phyloP scores from a whole-genome alignment of 2,113 vertebrate species.

The Mesocricetus auratus region DNA sequence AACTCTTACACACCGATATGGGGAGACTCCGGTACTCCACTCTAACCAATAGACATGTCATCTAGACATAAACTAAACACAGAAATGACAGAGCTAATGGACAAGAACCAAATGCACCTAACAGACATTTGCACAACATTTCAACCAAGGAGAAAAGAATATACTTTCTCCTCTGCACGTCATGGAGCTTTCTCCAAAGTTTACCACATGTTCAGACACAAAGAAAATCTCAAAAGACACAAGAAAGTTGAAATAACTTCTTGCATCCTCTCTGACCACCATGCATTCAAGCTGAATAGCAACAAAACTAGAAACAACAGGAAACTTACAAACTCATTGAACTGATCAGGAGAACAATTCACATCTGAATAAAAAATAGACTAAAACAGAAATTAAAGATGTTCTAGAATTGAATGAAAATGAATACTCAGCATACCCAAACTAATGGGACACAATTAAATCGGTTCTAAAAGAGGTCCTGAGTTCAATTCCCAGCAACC shows the following conservation, averaged over 20 bases:
- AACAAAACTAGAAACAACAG: neutral
- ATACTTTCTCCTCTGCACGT: neutral
- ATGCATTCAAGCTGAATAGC: neutral
- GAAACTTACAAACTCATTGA: neutral
- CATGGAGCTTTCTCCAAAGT: neutral
- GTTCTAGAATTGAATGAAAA: neutral
- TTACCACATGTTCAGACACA: neutral
- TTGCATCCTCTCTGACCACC: neutral
- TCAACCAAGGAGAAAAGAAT: neutral
- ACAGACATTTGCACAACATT: neutral
- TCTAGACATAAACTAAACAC: neutral
- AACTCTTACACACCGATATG: neutral
- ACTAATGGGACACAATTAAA: neutral
- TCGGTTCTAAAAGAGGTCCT: neutral
- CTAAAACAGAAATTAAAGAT: neutral
- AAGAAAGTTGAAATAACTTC: neutral
- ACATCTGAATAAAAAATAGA: neutral
- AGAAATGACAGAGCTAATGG: neutral
- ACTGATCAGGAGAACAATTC: neutral
- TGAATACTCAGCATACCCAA: neutral
- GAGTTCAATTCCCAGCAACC: too few relatives aligned
- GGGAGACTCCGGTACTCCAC: neutral
- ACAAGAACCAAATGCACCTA: neutral
- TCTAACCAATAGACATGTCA: neutral
- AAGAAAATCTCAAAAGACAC: neutral